phyloP scores from a whole-genome alignment of 2,113 vertebrate genomes.

The Falcunculus frontatus region DNA sequence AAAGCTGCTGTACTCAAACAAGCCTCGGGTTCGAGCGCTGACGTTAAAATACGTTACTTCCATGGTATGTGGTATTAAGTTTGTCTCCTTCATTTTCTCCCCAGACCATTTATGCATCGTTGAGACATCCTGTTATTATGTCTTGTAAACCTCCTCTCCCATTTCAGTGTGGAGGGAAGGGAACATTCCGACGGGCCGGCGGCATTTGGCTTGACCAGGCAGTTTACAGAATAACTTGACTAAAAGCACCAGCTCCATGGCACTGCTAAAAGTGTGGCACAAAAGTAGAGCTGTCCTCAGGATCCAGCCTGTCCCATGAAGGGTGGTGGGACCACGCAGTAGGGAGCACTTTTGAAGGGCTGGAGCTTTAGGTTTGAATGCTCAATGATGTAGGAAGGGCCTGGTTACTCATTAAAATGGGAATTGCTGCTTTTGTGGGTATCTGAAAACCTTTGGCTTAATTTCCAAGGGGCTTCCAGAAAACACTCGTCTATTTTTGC shows the following conservation, averaged over 20 bases:
- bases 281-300: not conserved
- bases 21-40: not conserved
- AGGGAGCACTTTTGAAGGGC: not conserved
- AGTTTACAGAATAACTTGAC: not conserved
- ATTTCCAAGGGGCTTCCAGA: not conserved
- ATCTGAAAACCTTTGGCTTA: not conserved
- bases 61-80: not conserved
- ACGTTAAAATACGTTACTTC: not conserved
- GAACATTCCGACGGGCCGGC: not conserved
- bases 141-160: constrained; percentile 30
- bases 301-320: not conserved
- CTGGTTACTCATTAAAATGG: not conserved
- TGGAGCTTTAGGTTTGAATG: not conserved
- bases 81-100: constrained; percentile 37
- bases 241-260: not conserved
- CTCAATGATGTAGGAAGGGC: not conserved
- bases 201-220: not conserved
- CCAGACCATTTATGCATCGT: not conserved
- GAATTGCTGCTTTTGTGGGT: not conserved
- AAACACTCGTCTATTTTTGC: not conserved
- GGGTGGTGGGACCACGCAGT: not conserved
- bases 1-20: not conserved
- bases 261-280: not conserved
- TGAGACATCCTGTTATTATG: constrained; percentile 44
- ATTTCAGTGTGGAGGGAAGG: not conserved